These are phyloP conservation scores for Hypotaenidia okinawae DNA, from an alignment of 2,797 vertebrate genomes.

Conservation along the genomic window DNA sequence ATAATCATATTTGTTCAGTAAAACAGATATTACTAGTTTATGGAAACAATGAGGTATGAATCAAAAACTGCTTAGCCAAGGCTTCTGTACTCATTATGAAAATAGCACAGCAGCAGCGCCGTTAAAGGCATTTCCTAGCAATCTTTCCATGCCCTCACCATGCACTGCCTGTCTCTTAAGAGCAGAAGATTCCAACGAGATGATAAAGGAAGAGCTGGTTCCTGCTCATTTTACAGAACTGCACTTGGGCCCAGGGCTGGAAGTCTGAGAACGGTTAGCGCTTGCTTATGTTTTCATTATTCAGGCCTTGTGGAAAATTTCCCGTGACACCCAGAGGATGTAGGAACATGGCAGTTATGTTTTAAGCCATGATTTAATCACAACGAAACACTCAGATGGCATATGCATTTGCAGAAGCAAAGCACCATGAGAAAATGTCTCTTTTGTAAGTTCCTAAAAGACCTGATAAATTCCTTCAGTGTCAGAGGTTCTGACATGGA, in stretches of 20 bases:
- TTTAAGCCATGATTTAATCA: constrained; percentile 12
- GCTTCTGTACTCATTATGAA: not conserved
- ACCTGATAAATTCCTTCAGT: not conserved
- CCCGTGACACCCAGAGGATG: not conserved
- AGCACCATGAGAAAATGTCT: not conserved
- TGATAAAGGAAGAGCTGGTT: not conserved
- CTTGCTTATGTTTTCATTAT: not conserved
- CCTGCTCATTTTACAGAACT: not conserved
- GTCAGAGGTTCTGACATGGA: constrained; percentile 26
- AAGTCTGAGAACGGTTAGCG: rapidly evolving
- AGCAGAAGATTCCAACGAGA: not conserved
- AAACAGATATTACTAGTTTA: not conserved
- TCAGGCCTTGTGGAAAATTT: not conserved
- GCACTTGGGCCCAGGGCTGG: not conserved
- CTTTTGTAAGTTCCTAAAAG: not conserved
- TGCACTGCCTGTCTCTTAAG: not conserved
- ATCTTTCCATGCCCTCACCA: not conserved
- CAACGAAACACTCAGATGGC: not conserved
- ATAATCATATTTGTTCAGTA: not conserved
- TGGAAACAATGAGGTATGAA: not conserved
- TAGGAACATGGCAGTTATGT: not conserved
- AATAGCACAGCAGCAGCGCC: rapidly evolving
- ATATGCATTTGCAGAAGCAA: constrained; percentile 24
- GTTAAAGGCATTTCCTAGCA: not conserved
- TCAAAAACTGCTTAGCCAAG: not conserved